Base-by-base conservation (phyloP, 1,140 invertebrate genomes). In the Sitobion miscanthi region DNA sequence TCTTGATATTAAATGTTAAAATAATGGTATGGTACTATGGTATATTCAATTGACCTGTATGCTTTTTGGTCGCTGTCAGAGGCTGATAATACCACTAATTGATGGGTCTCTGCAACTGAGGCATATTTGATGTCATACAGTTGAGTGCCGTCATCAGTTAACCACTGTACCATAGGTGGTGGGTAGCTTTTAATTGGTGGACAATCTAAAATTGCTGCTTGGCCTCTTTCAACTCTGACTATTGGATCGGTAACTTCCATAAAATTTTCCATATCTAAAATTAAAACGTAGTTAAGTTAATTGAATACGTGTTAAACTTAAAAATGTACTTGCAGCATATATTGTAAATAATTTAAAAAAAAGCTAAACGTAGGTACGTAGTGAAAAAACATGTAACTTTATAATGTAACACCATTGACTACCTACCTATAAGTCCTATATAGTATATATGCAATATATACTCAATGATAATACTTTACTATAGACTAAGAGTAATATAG, bases 161-260 rank as follows among this genome's bases (percentile, higher is more conserved):
- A 97, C 98, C 98, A 99, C 86, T 96, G 97, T 0, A 99, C 97
- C 42, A 97, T 97, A 1, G 98, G 98, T 38, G 96, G 95, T 11
- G 98, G 98, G 94, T 98, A 96, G 90, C 98, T 98, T 94, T 98
- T 97, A 94, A 99, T 97, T 20, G 96, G 95, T 4, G 98, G 98
- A 94, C 98, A 96, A 94, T 97, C 96, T 91, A 99, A 95, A 94
- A 99, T 96, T 21, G 97, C 98, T 2, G 98, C 97, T 94, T 97
- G 96, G 25, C 98, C 98, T 85, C 97, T 97, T 94, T 97, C 96
- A 6, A 98, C 97, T 30, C 95, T 95, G 20, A 98, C 95, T 38
- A 96, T 96, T 88, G 96, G 96, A 94, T 98, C 97, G 57, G 96
- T 96, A 52, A 96, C 95, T 94, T 97, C 96, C 94, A 97, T 96